phyloP scores from a whole-genome alignment of 1,140 invertebrate genomes.

The Ylistrum balloti region DNA sequence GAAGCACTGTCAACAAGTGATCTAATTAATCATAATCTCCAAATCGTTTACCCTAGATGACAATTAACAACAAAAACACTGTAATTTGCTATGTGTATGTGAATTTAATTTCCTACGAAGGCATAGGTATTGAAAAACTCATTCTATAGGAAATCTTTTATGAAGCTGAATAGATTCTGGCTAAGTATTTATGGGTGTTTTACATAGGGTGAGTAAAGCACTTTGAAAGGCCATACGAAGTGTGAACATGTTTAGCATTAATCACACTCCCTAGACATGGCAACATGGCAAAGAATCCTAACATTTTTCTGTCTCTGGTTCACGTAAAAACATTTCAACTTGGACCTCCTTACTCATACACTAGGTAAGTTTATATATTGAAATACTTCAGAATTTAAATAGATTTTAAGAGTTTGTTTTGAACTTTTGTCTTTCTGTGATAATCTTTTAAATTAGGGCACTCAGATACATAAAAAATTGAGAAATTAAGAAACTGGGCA shows the following conservation, averaged over 20 bases:
- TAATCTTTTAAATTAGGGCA: too few species aligned
- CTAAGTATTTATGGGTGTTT: not conserved
- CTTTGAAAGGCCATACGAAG: constrained; percentile 3
- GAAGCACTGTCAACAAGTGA: not conserved
- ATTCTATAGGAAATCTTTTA: constrained; percentile 18
- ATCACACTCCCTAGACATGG: not conserved
- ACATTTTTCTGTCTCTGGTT: not conserved
- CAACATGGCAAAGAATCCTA: not conserved
- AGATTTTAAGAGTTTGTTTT: too few species aligned
- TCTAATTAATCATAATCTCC: constrained; percentile 22
- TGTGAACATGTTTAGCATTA: not conserved
- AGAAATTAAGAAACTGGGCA: too few species aligned
- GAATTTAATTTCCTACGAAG: not conserved
- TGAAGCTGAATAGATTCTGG: not conserved
- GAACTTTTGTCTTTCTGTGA: too few species aligned
- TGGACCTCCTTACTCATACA: not conserved
- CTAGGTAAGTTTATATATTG: not conserved
- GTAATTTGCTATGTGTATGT: not conserved
- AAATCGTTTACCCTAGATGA: not conserved
- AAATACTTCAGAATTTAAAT: too few species aligned
- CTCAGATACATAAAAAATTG: too few species aligned
- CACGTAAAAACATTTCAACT: not conserved
- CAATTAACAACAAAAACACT: constrained; percentile 18
- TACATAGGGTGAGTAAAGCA: not conserved
- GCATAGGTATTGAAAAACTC: not conserved